Conservation (phyloP, 2,797 vertebrate species). For the Syngnathus rostellatus region DNA sequence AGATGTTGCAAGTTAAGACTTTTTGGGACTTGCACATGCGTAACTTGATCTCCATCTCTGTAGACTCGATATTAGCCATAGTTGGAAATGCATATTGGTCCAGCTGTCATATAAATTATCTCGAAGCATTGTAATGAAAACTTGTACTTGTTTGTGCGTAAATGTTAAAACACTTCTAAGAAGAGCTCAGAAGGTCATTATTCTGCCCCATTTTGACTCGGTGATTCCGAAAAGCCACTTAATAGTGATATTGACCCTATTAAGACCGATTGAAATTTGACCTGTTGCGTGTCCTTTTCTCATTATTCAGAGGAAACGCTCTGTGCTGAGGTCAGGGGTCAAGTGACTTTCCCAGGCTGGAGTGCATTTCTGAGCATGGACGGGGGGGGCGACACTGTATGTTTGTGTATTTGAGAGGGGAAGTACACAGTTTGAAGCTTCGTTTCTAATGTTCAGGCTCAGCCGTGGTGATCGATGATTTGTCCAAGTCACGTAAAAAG, state of each 20-base stretch:
- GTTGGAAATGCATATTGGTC: too few relatives aligned
- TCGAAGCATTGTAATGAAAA: too few relatives aligned
- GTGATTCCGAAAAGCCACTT: background rate
- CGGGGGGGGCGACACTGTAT: constrained; percentile 26
- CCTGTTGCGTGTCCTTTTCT: constrained; percentile 39
- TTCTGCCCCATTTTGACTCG: background rate
- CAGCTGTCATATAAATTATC: too few relatives aligned
- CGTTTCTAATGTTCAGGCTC: constrained; percentile 40
- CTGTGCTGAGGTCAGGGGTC: constrained; percentile 57
- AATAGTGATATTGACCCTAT: background rate
- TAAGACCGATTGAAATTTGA: constrained; percentile 12
- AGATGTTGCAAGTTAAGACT: too few relatives aligned
- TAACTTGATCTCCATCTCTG: too few relatives aligned
- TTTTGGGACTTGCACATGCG: too few relatives aligned
- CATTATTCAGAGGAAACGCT: constrained; percentile 63
- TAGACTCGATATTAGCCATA: too few relatives aligned
- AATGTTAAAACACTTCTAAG: background rate
- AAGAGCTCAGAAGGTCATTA: background rate
- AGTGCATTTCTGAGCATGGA: constrained; percentile 55
- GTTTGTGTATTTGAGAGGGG: constrained; percentile 27
- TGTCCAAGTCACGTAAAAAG: background rate
- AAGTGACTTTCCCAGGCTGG: constrained; percentile 67
- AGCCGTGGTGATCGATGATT: constrained; percentile 15
- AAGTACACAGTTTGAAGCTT: constrained; percentile 46
- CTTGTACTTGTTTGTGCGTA: too few relatives aligned